Conservation (phyloP, 2,113 vertebrate genomes). For the Lamprologus tigripictilis region DNA sequence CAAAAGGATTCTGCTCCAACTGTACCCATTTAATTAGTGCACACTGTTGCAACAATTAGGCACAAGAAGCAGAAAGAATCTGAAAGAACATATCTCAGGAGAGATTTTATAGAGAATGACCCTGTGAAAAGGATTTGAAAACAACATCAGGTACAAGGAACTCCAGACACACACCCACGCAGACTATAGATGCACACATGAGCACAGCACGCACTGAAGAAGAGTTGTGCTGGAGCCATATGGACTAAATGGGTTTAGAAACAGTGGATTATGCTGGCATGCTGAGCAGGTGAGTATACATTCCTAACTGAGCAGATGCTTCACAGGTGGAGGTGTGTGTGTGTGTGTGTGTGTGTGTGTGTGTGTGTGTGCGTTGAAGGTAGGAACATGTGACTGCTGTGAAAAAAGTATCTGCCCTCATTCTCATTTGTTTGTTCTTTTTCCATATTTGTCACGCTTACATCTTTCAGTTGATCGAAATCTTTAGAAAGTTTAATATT, state of each 20-base stretch:
- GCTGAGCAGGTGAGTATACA: conserved; percentile 30
- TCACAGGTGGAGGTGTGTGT: neutral
- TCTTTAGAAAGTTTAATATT: neutral
- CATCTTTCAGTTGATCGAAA: neutral
- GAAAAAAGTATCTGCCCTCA: neutral
- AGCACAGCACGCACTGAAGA: neutral
- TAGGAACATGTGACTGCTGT: neutral
- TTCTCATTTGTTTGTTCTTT: neutral
- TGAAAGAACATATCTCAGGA: neutral
- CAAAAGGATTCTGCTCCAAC: neutral
- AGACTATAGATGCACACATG: neutral
- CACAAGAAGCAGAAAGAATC: neutral
- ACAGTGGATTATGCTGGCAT: neutral
- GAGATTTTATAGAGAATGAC: neutral
- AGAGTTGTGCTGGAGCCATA: conserved; percentile 4
- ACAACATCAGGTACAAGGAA: neutral
- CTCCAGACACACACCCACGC: neutral
- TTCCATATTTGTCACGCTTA: neutral
- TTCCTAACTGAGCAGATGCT: conserved; percentile 24
- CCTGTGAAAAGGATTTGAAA: conserved; percentile 1
- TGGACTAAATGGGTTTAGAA: conserved; percentile 34
- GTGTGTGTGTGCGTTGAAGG: neutral
- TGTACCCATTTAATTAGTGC: neutral
- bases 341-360: neutral
- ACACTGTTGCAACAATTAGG: neutral